A percentile compares a stretch with the other conserved stretches of the same genome.
Evolutionary conservation across 2,113 vertebrate genomes (phyloP).

Genomic region (Dendrocopos noguchii): DNA sequence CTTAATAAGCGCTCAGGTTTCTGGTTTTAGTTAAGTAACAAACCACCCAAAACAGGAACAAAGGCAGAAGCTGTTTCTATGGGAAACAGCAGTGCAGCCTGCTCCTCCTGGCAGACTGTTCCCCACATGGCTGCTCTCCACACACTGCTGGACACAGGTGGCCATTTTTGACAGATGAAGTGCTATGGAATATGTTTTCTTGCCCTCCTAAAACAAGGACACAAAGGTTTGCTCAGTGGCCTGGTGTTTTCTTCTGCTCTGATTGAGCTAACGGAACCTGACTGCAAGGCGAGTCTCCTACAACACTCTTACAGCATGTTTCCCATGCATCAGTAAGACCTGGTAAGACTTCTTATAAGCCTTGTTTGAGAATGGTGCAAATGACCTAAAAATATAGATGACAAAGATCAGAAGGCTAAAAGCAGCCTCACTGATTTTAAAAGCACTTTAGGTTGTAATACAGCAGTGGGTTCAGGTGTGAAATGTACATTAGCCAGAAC

Average conservation of each 20-base stretch:
- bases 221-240: not conserved
- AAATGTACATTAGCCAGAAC: not conserved
- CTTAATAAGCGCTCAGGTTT: not conserved
- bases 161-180: not conserved
- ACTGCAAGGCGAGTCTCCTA: not conserved
- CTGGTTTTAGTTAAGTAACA: not conserved
- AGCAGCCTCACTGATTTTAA: not conserved
- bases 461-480: not conserved
- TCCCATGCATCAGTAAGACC: not conserved
- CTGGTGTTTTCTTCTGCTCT: not conserved
- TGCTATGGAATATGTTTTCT: not conserved
- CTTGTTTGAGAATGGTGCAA: not conserved
- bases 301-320: not conserved
- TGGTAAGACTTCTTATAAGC: not conserved
- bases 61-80: not conserved
- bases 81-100: not conserved
- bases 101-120: not conserved
- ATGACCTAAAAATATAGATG: not conserved
- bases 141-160: not conserved
- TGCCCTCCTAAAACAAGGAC: not conserved
- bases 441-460: not conserved
- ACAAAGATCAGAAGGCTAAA: fast-evolving
- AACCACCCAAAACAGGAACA: not conserved
- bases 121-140: not conserved
- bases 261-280: not conserved